Percentiles rank a stretch among this genome's conserved stretches.
Evolutionary conservation across 2,797 vertebrate species (phyloP).

Genomic region (Hafferia zeledoni): DNA sequence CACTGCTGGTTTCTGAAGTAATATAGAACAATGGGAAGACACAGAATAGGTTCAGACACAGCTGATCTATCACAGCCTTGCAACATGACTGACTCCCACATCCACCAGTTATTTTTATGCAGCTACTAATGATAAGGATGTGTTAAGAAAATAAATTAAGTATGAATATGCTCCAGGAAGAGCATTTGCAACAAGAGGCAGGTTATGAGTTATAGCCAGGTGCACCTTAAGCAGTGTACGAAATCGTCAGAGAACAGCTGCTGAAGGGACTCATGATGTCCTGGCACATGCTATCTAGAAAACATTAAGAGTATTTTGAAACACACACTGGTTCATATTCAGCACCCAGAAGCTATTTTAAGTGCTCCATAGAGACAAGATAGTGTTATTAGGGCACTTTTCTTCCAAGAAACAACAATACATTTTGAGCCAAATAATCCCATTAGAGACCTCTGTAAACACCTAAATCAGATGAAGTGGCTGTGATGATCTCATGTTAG

Average conservation of each 20-base stretch:
- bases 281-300: neutral
- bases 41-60: neutral
- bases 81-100: neutral
- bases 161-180: neutral
- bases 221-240: neutral
- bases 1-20: neutral
- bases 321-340: neutral
- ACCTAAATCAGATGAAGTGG: neutral
- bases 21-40: neutral
- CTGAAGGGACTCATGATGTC: neutral
- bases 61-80: neutral
- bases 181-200: neutral
- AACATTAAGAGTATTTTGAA: neutral
- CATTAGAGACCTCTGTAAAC: neutral
- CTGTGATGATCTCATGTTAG: neutral
- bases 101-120: neutral
- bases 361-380: neutral
- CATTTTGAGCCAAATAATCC: constrained; percentile 7
- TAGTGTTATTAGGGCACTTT: neutral
- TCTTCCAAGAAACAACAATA: constrained; percentile 1
- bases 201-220: neutral
- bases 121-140: neutral
- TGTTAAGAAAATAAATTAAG: neutral
- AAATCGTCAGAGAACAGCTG: constrained; percentile 4
- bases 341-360: constrained; percentile 40